Base-by-base conservation (phyloP, 1,140 invertebrate genomes). In the Listronotus oregonensis region DNA sequence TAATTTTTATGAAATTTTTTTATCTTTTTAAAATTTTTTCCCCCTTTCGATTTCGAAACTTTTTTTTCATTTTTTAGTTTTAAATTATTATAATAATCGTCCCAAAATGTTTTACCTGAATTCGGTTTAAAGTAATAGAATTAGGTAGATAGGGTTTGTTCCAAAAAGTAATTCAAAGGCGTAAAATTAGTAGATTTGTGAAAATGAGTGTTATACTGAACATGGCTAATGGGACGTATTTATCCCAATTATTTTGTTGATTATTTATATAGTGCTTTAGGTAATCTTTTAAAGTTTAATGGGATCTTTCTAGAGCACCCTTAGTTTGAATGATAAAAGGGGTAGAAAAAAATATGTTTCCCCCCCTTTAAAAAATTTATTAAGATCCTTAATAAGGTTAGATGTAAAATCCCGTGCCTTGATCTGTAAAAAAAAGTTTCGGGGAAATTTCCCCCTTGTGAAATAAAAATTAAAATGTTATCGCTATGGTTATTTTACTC, bases 161-260 rank as follows among this genome's bases (percentile, higher is more conserved):
- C 80, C 80, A 54, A 78, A 80, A 9, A 83, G 7, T 14, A 82
- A 31, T 71, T 79, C 75, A 58, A 80, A 0, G 81, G 80, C 2
- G 76, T 75, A 27, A 62, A 79, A 12, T 71, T 27, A 27, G 21
- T 27, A 3, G 21, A 3, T 70, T 62, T 70, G 59, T 84, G 74
- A 54, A 70, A 61, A n/a, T 50, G 61, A 27, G 72, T 75, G 69
- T 79, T 78, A 64, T 79, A 80, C 37, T 68, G 44, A 78, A 79
- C 21, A 27, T 27, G 21, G 21, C 21, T 27, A 27, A 27, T 5
- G 21, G 5, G 1, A 27, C 55, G 47, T 55, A 67, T 47, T 76
- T 59, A 49, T 78, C 74, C 74, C 76, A 79, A 54, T 76, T 57
- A 34, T 14, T 60, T 56, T 72, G 60, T 27, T 43, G 12, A 21